Conservation (phyloP, 1,140 invertebrate genomes). For the Diploscapter pachys region DNA sequence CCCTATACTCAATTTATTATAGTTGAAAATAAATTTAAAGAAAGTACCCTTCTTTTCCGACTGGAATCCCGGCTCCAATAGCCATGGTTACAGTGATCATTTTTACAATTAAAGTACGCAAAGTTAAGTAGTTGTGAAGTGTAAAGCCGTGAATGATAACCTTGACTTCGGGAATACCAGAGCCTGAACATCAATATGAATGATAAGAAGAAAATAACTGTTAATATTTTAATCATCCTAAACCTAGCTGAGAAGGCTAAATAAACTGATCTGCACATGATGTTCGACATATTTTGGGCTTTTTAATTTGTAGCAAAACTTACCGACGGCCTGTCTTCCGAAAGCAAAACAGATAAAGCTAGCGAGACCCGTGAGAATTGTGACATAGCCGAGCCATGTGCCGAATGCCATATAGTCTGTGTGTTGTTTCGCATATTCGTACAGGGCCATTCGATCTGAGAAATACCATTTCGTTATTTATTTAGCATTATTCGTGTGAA, state of each 20-base stretch:
- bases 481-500: too few relatives aligned
- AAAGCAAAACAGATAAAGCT: conserved; percentile 30
- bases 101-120: conserved; percentile 87
- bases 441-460: conserved; percentile 31
- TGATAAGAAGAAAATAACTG: background rate
- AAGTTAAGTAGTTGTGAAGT: conserved; percentile 91
- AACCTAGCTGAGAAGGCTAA: background rate
- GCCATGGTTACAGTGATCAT: conserved; percentile 88
- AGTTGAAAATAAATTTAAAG: background rate
- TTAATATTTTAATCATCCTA: background rate
- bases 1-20: background rate
- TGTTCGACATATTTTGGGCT: background rate
- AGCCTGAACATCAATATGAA: conserved; percentile 67
- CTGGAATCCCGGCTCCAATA: conserved; percentile 85
- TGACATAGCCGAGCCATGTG: conserved; percentile 34
- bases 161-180: conserved; percentile 98
- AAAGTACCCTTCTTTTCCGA: conserved; percentile 80
- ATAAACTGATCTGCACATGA: background rate
- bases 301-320: background rate
- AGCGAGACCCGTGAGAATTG: conserved; percentile 18
- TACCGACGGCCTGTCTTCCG: conserved; percentile 37
- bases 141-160: conserved; percentile 91
- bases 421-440: conserved; percentile 8
- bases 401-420: conserved; percentile 26
- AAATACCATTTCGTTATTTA: background rate